phyloP scores from a whole-genome alignment of 2,113 vertebrate genomes.

The Mus musculus region DNA sequence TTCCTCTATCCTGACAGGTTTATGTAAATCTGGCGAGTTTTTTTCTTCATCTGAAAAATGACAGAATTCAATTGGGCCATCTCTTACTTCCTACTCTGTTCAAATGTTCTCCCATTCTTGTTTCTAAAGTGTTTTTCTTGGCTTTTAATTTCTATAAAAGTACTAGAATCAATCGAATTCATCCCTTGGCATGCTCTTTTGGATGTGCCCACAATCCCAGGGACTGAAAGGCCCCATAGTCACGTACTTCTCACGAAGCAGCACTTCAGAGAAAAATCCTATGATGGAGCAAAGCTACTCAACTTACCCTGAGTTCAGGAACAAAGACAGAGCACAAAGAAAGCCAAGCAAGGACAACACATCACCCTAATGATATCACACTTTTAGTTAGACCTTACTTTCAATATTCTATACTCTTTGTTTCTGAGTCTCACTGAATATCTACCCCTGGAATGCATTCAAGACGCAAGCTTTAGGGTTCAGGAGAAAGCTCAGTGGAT shows the following conservation, averaged over 20 bases:
- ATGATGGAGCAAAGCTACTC: neutral
- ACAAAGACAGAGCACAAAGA: neutral
- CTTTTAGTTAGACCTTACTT: too few relatives aligned
- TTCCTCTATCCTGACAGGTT: neutral
- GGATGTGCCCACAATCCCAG: neutral
- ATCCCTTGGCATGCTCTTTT: neutral
- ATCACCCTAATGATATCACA: too few relatives aligned
- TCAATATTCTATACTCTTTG: neutral
- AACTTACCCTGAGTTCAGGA: neutral
- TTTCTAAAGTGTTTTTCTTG: neutral
- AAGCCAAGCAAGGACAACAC: neutral
- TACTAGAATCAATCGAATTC: neutral
- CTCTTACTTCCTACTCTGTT: neutral
- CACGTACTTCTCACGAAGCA: too few relatives aligned
- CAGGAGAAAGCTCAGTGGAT: neutral
- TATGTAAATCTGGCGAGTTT: neutral
- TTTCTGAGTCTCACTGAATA: too few relatives aligned
- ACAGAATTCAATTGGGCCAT: neutral
- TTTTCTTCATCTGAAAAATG: constrained; percentile 4
- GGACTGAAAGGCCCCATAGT: fast-evolving
- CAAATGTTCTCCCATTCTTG: neutral
- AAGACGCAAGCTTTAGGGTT: neutral
- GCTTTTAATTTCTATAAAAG: neutral
- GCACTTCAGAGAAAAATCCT: fast-evolving
- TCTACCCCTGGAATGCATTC: neutral